A percentile compares a stretch with the other conserved stretches of the same genome.
These are phyloP conservation scores for Diuraphis noxia DNA, from an alignment of 1,140 invertebrate species.

Conservation along the genomic window DNA sequence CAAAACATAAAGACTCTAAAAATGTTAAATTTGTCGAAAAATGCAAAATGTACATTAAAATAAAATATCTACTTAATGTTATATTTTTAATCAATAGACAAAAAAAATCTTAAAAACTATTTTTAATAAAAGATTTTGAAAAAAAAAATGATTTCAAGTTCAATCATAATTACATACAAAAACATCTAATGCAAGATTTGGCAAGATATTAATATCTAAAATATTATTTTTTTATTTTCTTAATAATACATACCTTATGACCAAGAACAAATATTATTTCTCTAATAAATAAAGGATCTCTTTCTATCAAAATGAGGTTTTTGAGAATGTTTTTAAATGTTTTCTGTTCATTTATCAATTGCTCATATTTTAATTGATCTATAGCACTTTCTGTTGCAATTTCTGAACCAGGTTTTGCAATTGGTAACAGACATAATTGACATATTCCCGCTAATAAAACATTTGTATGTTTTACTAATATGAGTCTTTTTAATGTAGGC, in stretches of 20 bases:
- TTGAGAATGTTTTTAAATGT: neutral
- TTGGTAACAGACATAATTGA: conserved; percentile 6
- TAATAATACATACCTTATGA: conserved; percentile 3
- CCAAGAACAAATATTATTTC: conserved; percentile 37
- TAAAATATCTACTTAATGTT: too few relatives aligned
- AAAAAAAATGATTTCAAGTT: too few relatives aligned
- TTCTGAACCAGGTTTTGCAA: conserved; percentile 24
- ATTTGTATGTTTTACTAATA: neutral
- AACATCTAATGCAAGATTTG: neutral
- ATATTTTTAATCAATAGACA: too few relatives aligned
- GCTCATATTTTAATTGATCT: conserved; percentile 33
- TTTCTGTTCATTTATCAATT: conserved; percentile 22
- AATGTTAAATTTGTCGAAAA: too few relatives aligned
- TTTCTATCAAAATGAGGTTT: neutral
- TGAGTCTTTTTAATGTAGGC: conserved; percentile 15
- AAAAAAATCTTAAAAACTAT: too few relatives aligned
- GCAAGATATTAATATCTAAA: neutral
- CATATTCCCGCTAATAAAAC: conserved; percentile 28
- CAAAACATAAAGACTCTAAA: too few relatives aligned
- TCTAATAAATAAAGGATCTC: conserved; percentile 15
- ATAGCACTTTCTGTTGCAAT: conserved; percentile 4
- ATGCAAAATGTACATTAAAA: too few relatives aligned
- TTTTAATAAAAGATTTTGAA: too few relatives aligned
- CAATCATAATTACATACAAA: too few relatives aligned
- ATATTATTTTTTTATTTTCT: neutral